These are phyloP conservation scores for Pseudopipra pipra DNA, from an alignment of 2,113 vertebrate genomes.

Conservation along the genomic window DNA sequence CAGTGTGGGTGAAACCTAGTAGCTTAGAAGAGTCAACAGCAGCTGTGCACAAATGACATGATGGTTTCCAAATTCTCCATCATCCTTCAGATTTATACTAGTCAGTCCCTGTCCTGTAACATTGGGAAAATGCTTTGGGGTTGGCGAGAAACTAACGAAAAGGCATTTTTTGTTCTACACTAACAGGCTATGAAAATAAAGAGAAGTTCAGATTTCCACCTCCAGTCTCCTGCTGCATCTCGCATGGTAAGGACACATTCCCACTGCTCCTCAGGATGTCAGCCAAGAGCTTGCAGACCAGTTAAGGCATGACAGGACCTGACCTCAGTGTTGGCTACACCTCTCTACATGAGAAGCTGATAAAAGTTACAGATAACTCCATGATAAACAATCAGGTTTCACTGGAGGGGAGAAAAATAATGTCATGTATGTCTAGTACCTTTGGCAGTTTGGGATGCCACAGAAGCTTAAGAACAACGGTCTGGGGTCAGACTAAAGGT, in stretches of 20 bases:
- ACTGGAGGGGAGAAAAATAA: not conserved
- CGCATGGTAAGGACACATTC: rapidly evolving
- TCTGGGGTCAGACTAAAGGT: not conserved
- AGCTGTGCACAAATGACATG: not conserved
- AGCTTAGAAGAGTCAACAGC: not conserved
- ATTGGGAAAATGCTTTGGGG: not conserved
- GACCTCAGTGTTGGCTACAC: not conserved
- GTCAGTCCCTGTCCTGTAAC: not conserved
- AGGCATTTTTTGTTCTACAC: not conserved
- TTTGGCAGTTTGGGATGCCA: not conserved
- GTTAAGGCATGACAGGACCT: not conserved
- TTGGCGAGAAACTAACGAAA: not conserved
- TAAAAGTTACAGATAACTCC: not conserved
- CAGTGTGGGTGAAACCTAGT: not conserved
- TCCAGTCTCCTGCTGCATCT: not conserved
- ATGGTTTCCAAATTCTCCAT: not conserved
- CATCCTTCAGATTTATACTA: not conserved
- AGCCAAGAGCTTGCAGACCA: not conserved
- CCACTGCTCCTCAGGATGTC: not conserved
- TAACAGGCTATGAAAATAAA: not conserved
- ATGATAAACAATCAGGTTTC: not conserved
- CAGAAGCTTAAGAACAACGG: not conserved
- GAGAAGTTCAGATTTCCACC: not conserved
- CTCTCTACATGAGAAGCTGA: not conserved
- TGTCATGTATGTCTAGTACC: not conserved